Evolutionary conservation across 2,888 invertebrate genomes (phyloP), one percentile per base, ranked within the genome.

Genomic region (Oligia fasciuncula): DNA sequence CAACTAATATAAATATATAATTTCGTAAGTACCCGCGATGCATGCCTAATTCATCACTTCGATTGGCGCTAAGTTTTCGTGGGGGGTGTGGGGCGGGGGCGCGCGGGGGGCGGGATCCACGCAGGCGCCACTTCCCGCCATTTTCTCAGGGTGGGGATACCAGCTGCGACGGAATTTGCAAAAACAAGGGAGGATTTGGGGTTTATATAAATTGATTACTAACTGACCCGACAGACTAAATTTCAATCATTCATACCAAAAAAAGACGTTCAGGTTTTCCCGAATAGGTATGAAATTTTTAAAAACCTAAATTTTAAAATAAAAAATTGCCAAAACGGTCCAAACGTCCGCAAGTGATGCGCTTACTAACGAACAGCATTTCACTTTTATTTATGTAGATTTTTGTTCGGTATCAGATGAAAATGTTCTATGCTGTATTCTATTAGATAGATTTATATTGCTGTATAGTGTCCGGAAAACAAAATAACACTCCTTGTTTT

Each of bases 81-180:
- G 79, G 74, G 86, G 76, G 46, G 40, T 17, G 4, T 40, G 65
- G 68, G 80, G 71, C 51, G 76, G 60, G 77, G 49, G 60, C 14
- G 19, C 83, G 87, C 86, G 83, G 88, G 90, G 91, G 87, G 89
- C 87, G 90, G 90, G 92, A 91, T 92, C 90, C 94, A 95, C 95
- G 95, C 96, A 95, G 94, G 95, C 95, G 95, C 95, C 93, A 91
- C 88, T 94, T 94, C 94, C 94, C 95, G 95, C 95, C 94, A 92
- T 95, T 94, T 95, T 94, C 94, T 92, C 92, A 88, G 86, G 76
- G 82, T 62, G 73, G 92, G 94, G 93, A 92, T 93, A 90, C 93
- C 93, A 93, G 92, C 35, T 17, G 65, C 54, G 29, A 76, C 75
- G 68, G 79, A 83, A 80, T 89, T 89, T 77, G 84, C 85, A 78